These are phyloP conservation scores for Theodoxus fluviatilis DNA, from an alignment of 2,888 invertebrate genomes.

Conservation along the genomic window DNA sequence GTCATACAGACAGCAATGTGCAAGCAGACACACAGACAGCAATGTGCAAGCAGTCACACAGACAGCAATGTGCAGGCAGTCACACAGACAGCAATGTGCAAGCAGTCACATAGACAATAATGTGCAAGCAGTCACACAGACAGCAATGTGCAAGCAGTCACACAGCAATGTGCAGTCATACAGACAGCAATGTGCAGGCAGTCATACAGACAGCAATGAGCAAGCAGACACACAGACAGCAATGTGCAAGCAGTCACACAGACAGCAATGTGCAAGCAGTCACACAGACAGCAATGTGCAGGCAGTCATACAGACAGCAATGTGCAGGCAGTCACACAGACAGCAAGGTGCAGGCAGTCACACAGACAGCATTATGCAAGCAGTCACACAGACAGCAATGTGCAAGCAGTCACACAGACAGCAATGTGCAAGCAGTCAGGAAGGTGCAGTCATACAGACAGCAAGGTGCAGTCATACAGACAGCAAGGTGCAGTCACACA, in stretches of 20 bases:
- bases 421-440: background rate
- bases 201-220: too few relatives aligned
- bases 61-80: background rate
- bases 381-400: background rate
- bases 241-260: background rate
- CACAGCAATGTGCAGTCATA: background rate
- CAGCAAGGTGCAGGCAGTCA: background rate
- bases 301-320: background rate
- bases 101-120: background rate
- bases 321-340: background rate
- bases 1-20: background rate
- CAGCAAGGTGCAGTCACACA: background rate
- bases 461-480: too few relatives aligned
- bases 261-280: background rate
- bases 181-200: background rate
- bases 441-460: background rate
- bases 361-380: too few relatives aligned
- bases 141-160: background rate
- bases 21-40: background rate
- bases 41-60: too few relatives aligned
- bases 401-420: background rate
- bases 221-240: background rate
- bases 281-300: background rate
- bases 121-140: background rate
- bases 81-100: background rate